Evolutionary conservation across 2,113 vertebrate genomes (phyloP).

Genomic region (Paraplagusia blochii): DNA sequence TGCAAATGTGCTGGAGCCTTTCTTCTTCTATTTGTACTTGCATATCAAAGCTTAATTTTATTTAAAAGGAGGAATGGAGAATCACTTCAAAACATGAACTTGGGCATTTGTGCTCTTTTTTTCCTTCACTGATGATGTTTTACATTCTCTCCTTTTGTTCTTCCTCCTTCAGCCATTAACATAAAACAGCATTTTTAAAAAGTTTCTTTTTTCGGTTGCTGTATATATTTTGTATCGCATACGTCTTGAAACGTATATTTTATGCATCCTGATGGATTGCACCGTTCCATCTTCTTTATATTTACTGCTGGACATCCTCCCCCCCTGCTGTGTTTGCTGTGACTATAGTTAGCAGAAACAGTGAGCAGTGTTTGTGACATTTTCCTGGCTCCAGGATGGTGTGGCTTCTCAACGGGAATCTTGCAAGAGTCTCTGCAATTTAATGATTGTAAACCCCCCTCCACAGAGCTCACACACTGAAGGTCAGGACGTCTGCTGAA

Average conservation of each 20-base stretch:
- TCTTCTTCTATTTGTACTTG: slow-evolving; percentile 45
- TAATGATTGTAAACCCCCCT: slow-evolving; percentile 39
- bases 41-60: slow-evolving; percentile 65
- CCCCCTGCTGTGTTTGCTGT: slow-evolving; percentile 33
- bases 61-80: slow-evolving; percentile 53
- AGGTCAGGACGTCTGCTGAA: slow-evolving; percentile 39
- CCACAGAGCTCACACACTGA: slow-evolving; percentile 45
- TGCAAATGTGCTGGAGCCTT: slow-evolving; percentile 39
- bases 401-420: slow-evolving; percentile 29
- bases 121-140: too few species aligned
- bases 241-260: too few species aligned
- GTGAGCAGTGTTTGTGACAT: slow-evolving; percentile 37
- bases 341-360: slow-evolving; percentile 42
- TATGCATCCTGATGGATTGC: slow-evolving; percentile 2
- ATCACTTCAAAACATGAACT: slow-evolving; percentile 29
- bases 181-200: slow-evolving; percentile 4
- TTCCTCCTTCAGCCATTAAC: slow-evolving; percentile 2
- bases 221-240: not conserved
- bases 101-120: slow-evolving; percentile 18
- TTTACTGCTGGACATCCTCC: slow-evolving; percentile 31
- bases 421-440: slow-evolving; percentile 42
- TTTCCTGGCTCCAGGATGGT: slow-evolving; percentile 34
- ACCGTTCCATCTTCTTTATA: slow-evolving; percentile 21
- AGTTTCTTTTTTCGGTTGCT: not conserved
- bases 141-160: slow-evolving; percentile 1